phyloP scores from a whole-genome alignment of 2,797 vertebrate species.

The Sebastes vulpes region DNA sequence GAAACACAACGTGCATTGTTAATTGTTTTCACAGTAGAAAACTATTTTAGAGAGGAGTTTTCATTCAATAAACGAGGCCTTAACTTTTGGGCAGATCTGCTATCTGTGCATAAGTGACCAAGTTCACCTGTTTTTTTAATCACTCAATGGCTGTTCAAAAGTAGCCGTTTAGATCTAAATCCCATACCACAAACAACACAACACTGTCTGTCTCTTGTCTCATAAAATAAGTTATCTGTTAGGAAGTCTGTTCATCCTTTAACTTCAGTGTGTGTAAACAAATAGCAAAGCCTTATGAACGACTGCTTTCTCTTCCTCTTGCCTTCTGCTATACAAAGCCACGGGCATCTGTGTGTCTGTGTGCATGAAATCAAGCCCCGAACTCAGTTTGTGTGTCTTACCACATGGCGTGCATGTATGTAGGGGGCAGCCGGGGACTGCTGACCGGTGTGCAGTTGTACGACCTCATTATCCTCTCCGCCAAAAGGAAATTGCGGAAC shows the following conservation, averaged over 20 bases:
- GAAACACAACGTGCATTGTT: neutral
- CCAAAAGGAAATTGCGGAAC: constrained; percentile 96
- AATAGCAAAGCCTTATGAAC: neutral
- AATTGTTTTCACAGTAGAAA: neutral
- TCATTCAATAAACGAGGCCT: constrained; percentile 5
- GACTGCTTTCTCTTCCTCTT: neutral
- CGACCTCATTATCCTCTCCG: constrained; percentile 97
- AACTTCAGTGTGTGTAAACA: neutral
- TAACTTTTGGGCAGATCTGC: neutral
- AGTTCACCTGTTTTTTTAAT: neutral
- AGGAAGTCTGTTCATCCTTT: neutral
- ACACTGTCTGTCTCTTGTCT: neutral
- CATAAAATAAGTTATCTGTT: neutral
- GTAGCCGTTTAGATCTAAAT: constrained; percentile 1
- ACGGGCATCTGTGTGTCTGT: neutral
- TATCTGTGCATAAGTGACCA: neutral
- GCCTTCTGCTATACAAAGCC: constrained; percentile 1
- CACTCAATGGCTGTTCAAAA: neutral
- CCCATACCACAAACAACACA: neutral
- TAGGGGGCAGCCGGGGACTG: constrained; percentile 96
- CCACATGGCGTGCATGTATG: constrained; percentile 99
- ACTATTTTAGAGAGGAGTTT: neutral
- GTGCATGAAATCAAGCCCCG: neutral
- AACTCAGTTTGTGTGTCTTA: constrained; percentile 76
- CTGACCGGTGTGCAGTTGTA: constrained; percentile 98